Base-by-base conservation (phyloP, 2,113 vertebrate genomes). In the Caracal caracal region DNA sequence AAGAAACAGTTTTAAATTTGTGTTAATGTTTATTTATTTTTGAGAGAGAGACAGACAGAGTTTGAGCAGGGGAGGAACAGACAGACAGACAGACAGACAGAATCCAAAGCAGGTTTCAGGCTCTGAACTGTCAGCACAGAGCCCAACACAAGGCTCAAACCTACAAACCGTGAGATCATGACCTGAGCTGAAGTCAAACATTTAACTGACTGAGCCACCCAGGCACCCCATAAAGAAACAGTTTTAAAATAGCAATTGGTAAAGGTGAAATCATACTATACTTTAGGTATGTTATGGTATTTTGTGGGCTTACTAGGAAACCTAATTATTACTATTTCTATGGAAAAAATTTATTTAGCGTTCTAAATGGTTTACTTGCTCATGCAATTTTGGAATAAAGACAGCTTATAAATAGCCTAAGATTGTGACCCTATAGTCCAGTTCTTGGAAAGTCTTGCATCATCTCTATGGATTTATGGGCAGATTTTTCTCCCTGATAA, bases 371-470 rank as follows among this genome's bases (percentile, higher is more conserved):
- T 16, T 15, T 76, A 78, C 28, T 85, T 81, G 49, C 22, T 35
- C 12, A 51, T 68, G 88, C 51, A 96, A 63, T 65, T 95, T 94
- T 92, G 26, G 35, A 92, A 83, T 70, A 94, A 96, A 96, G 17
- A 33, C 19, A 82, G 53, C 51, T 92, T 75, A 79, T 88, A 90
- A 96, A 35, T 63, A 95, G 15, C 30, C 75, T 80, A 20, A 93
- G 40, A 88, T 49, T 80, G 13, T 65, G 16, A 10, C 35, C 20
- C 20, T 90, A 12, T 9, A 51, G 51, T 56, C 30, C 33, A 92
- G 79, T 92, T 97, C 73, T 82, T 84, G 88, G 93, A 97, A 97
- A 96, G 76, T 90, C 33, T 95, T 94, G 59, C n/a, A 15, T 92
- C 63, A 56, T 71, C 85, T 91, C 51, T 30, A n/a, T 59, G 73